These are phyloP conservation scores for Ciconia boyciana DNA, from an alignment of 2,113 vertebrate genomes.

Conservation along the genomic window DNA sequence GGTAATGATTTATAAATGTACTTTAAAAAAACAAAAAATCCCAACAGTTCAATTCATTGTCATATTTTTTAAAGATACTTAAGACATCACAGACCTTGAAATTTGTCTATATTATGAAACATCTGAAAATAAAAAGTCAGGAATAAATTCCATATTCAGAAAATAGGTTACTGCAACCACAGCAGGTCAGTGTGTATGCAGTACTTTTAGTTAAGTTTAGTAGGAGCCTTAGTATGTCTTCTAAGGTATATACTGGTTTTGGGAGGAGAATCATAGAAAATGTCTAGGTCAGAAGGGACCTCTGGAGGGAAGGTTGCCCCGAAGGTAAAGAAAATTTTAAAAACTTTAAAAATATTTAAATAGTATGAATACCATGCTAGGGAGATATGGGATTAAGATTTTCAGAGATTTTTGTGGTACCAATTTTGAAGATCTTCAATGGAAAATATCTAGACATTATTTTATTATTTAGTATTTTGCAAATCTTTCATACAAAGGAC, in stretches of 20 bases:
- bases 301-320: background rate
- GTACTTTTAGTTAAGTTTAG: background rate
- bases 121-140: background rate
- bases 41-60: background rate
- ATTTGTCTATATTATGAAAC: background rate
- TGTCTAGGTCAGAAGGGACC: background rate
- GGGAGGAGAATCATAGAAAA: background rate
- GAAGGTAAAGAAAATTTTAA: background rate
- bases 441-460: background rate
- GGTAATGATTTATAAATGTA: slow-evolving; percentile 60
- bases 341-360: background rate
- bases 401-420: background rate
- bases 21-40: background rate
- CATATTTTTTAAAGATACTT: background rate
- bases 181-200: background rate
- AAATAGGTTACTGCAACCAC: background rate
- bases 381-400: background rate
- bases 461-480: background rate
- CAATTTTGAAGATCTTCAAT: background rate
- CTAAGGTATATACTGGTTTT: background rate
- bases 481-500: background rate
- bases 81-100: background rate
- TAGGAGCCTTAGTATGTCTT: background rate
- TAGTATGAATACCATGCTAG: background rate
- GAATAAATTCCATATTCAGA: background rate